A percentile compares a stretch with the other conserved stretches of the same genome.
These are phyloP conservation scores for Lophotis ruficrista DNA, from an alignment of 2,113 vertebrate genomes.

Conservation along the genomic window DNA sequence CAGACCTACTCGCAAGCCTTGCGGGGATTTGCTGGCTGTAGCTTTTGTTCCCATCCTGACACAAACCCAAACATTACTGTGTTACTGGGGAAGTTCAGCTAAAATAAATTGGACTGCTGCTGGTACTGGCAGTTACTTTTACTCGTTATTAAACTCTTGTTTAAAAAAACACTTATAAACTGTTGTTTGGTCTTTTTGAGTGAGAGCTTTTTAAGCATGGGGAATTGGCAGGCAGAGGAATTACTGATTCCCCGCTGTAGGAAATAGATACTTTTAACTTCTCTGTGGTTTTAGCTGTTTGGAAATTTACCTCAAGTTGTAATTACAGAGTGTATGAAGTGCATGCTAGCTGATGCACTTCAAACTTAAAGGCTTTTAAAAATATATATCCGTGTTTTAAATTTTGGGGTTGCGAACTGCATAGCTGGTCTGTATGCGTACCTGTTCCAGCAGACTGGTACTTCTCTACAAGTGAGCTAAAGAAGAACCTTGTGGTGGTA, in stretches of 20 bases:
- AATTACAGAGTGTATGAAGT: neutral
- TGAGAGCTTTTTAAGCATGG: neutral
- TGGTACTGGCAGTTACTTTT: neutral
- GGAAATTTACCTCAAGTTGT: neutral
- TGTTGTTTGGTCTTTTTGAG: neutral
- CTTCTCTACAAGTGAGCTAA: neutral
- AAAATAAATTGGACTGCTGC: neutral
- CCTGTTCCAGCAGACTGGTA: neutral
- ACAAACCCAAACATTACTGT: neutral
- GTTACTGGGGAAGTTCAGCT: neutral
- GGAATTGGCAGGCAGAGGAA: neutral
- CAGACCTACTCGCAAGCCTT: rapidly evolving
- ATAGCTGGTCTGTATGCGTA: neutral
- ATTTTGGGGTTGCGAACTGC: neutral
- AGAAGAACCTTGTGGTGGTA: neutral
- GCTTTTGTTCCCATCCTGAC: neutral
- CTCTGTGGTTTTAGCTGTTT: neutral
- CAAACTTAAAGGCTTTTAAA: neutral
- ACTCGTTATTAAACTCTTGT: neutral
- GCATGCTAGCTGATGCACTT: neutral
- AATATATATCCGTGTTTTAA: neutral
- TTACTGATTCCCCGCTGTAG: neutral
- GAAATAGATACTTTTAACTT: neutral
- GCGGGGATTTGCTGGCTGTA: neutral
- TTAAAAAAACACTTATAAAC: neutral